phyloP scores from a whole-genome alignment of 2,797 vertebrate species.

The Galagoides demidoff region DNA sequence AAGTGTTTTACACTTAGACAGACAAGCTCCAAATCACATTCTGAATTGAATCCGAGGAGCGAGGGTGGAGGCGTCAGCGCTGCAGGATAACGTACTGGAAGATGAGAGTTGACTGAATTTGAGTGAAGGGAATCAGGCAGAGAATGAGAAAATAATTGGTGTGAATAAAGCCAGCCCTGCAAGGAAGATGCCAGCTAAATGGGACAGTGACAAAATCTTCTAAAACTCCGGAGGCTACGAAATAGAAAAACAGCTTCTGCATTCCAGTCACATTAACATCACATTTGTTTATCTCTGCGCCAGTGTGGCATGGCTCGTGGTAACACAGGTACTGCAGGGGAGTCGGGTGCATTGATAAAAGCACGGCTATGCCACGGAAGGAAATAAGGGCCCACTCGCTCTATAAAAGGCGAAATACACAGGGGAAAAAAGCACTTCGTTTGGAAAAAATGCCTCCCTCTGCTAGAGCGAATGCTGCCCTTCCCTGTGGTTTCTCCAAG shows the following conservation, averaged over 20 bases:
- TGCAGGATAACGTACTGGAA: accelerated
- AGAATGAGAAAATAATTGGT: slow-evolving; percentile 42
- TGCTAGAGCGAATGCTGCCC: neutral
- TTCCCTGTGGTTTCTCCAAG: neutral
- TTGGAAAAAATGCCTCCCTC: neutral
- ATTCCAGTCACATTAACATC: slow-evolving; percentile 11
- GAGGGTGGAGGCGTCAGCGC: accelerated
- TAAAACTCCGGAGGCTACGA: neutral
- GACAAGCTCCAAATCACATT: neutral
- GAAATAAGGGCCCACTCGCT: neutral
- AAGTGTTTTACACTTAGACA: neutral
- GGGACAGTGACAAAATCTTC: neutral
- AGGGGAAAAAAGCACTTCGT: neutral
- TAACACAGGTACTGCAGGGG: neutral
- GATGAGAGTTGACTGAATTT: neutral
- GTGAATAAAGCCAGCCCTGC: neutral
- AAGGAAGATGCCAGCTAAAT: neutral
- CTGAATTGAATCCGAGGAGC: neutral
- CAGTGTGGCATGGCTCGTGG: neutral
- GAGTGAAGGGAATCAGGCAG: neutral
- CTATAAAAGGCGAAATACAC: neutral
- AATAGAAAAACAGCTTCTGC: neutral
- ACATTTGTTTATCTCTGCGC: neutral
- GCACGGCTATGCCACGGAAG: neutral
- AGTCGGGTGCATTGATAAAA: neutral